phyloP scores from a whole-genome alignment of 1,140 invertebrate genomes.

The Leptinotarsa lineolata region DNA sequence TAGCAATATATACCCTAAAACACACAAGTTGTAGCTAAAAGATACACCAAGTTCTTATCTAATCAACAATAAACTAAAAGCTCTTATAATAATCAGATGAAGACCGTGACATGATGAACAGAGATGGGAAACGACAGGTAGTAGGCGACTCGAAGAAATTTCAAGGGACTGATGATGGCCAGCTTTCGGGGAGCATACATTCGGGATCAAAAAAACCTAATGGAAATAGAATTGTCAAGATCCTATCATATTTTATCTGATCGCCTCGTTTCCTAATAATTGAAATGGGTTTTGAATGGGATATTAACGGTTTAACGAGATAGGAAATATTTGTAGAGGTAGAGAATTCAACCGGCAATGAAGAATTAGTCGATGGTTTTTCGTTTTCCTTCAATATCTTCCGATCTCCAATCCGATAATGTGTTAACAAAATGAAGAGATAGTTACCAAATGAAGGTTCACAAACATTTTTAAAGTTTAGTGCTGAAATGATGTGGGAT shows the following conservation, averaged over 20 bases:
- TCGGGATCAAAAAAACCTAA: conserved; percentile 33
- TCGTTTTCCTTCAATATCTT: too few species aligned
- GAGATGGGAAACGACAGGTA: conserved; percentile 25
- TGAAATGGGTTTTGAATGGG: conserved; percentile 19
- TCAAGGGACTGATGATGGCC: conserved; percentile 4
- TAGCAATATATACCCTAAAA: too few species aligned
- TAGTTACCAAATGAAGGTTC: too few species aligned
- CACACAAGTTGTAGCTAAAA: too few species aligned
- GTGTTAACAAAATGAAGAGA: too few species aligned
- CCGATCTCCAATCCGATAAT: too few species aligned
- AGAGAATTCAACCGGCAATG: too few species aligned
- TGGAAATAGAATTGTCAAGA: conserved; percentile 13
- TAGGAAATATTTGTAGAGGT: too few species aligned
- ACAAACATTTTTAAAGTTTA: too few species aligned
- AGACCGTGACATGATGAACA: conserved; percentile 14
- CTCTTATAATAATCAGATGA: conserved; percentile 28
- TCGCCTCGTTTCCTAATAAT: conserved; percentile 24
- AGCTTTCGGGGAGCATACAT: neutral
- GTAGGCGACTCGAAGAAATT: conserved; percentile 12
- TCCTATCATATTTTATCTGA: conserved; percentile 30
- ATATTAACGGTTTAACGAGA: neutral
- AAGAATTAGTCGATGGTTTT: too few species aligned
- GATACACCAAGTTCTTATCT: conserved; percentile 16
- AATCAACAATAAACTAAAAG: conserved; percentile 31
- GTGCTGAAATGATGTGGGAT: too few species aligned